Conservation (phyloP, 2,113 vertebrate genomes). For the Chloropsis cyanopogon region DNA sequence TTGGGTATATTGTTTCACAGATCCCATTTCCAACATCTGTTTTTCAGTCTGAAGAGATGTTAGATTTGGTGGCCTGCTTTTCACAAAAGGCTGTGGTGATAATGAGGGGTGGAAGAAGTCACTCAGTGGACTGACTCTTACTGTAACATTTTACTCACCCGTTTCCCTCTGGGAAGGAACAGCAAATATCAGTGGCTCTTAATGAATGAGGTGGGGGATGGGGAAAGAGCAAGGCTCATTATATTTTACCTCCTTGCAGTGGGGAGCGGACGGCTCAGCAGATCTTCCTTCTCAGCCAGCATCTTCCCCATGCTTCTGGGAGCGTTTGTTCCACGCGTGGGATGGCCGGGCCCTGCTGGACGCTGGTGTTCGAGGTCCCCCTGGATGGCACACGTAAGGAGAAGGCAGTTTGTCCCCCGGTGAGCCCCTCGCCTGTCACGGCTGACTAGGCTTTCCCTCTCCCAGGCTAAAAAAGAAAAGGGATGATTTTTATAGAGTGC, state of each 20-base stretch:
- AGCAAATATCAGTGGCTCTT: background rate
- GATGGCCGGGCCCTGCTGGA: background rate
- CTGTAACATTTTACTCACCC: background rate
- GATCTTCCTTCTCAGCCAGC: background rate
- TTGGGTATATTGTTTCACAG: background rate
- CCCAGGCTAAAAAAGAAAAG: background rate
- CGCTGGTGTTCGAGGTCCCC: background rate
- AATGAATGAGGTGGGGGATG: background rate
- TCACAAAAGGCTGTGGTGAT: background rate
- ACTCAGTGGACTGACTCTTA: background rate
- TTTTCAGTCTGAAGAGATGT: background rate
- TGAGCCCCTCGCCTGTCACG: rapidly evolving
- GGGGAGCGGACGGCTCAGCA: background rate
- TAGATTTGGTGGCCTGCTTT: background rate
- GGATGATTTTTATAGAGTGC: background rate
- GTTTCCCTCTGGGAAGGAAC: background rate
- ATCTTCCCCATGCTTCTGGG: background rate
- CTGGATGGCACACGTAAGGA: background rate
- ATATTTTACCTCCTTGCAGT: background rate
- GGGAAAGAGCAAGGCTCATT: background rate
- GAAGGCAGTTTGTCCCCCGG: rapidly evolving
- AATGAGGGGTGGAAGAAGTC: background rate
- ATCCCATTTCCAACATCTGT: background rate
- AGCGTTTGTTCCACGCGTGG: background rate
- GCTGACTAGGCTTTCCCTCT: background rate